Base-by-base conservation (phyloP, 2,888 invertebrate genomes). In the Desoria tigrina region DNA sequence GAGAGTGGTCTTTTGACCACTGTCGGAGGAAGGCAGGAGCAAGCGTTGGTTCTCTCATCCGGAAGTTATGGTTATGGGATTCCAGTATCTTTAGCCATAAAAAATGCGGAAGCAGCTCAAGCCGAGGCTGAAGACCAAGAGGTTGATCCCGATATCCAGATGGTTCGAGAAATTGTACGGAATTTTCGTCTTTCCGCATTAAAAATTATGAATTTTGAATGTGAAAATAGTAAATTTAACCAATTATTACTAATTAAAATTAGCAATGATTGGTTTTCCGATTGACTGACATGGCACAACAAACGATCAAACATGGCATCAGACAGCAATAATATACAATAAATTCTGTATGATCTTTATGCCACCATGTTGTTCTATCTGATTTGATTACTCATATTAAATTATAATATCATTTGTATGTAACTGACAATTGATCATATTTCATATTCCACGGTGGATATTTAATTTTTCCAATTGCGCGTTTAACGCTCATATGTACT, bases 51-150 rank as follows among this genome's bases (percentile, higher is more conserved):
- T 23, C 57, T 76, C 16, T 69, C 74, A 6, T 73, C 76, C 6
- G 68, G 68, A 18, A 72, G 70, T 51, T 76, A 76, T 62, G 74
- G 76, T 6, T 76, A 76, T 61, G 76, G 71, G 21, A 71, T 76
- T 26, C 63, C 69, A 11, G 64, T 69, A 7, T 73, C 73, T 14
- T 45, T 58, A 9, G 60, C 76, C 4, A 23, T 58, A 3, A 68
- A 72, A 39, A 60, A 62, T 11, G 51, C 61, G 16, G 50, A 49
- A 42, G 16, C 51, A 54, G 32, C 57, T 54, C 24, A 32, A 63
- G 54, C 37, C 14, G 60, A 53, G 14, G 45, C 55, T 9, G 55
- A 61, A 7, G 53, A 42, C 23, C 27, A 63, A 2, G 67, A 67
- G 39, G 53, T 57, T 2, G 65, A 63, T 37, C 39, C 54, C 1